Evolutionary conservation across 2,888 invertebrate species (phyloP), one percentile per base, ranked within the genome.

Genomic region (Meteorus cinctellus): DNA sequence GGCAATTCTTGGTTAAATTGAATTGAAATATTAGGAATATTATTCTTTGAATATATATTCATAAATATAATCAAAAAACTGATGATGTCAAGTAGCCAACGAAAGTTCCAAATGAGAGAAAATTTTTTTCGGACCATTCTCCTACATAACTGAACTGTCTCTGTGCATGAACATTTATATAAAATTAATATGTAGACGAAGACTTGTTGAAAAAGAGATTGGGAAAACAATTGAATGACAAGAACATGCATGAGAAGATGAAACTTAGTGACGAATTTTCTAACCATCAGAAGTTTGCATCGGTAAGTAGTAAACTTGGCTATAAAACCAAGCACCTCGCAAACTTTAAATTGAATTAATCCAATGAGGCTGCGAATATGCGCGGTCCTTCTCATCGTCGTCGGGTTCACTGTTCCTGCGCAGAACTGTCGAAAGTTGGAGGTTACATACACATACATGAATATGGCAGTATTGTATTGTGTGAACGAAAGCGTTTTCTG

Each of bases 291-390:
- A 70, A 78, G 76, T 78, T 79, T 76, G 77, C 75, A 78, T 76
- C 62, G 63, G 60, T 45, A 77, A 75, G 75, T 72, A 75, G 75
- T 72, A 69, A 80, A 81, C 78, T 79, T 71, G 19, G 10, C 27
- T 48, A 19, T 31, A 70, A 69, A 74, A 62, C 63, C 63, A 70
- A 70, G 48, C 62, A 69, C 69, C 79, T 68, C 77, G 74, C 69
- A 76, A 78, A 86, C 80, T 85, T 86, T 84, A 82, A 82, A 86
- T 86, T 85, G 82, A 85, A 84, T 86, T 85, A 85, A 82, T 80
- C 81, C 81, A 82, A 81, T 81, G 82, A 84, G 82, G 79, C 69
- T 71, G 72, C 68, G 72, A 55, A 75, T 59, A 66, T 31, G 48
- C 24, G 31, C 14, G 34, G 16, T 14, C 12, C 24, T 31, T 34